Percentiles rank a stretch among this genome's conserved stretches.
Conservation (phyloP, 2,113 vertebrate genomes). For the Tichodroma muraria region DNA sequence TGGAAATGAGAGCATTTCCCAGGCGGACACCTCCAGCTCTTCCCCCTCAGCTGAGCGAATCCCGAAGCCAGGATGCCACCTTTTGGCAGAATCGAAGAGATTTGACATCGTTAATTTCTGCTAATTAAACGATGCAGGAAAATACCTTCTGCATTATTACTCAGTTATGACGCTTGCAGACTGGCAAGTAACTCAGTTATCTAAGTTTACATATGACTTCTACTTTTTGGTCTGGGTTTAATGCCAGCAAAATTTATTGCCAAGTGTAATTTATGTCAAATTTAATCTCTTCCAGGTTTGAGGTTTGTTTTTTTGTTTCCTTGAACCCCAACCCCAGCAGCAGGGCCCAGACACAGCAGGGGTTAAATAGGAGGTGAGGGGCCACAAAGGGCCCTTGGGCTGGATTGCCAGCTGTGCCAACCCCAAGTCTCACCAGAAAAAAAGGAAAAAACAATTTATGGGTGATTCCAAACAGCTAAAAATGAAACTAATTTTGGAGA, state of each 20-base stretch:
- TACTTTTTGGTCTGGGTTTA: neutral
- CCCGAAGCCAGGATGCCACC: neutral
- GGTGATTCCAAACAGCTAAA: neutral
- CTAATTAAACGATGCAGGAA: neutral
- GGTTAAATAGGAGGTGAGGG: neutral
- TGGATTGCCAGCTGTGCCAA: neutral
- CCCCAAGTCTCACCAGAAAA: neutral
- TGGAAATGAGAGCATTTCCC: rapidly evolving
- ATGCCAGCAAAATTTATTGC: neutral
- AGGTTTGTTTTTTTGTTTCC: neutral
- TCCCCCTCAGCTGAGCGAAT: neutral
- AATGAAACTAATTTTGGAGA: neutral
- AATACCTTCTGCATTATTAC: neutral
- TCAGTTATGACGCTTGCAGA: rapidly evolving
- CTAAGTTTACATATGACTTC: neutral
- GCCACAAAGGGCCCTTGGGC: neutral
- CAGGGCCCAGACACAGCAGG: neutral
- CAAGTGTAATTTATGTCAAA: neutral
- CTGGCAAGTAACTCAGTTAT: neutral
- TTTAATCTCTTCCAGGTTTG: neutral
- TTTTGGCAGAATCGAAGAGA: neutral
- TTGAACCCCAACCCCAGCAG: neutral
- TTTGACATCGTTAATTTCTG: neutral
- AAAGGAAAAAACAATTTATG: neutral
- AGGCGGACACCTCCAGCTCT: rapidly evolving